Conservation (phyloP, 2,888 invertebrate species). For the Caenorhabditis zanzibari region DNA sequence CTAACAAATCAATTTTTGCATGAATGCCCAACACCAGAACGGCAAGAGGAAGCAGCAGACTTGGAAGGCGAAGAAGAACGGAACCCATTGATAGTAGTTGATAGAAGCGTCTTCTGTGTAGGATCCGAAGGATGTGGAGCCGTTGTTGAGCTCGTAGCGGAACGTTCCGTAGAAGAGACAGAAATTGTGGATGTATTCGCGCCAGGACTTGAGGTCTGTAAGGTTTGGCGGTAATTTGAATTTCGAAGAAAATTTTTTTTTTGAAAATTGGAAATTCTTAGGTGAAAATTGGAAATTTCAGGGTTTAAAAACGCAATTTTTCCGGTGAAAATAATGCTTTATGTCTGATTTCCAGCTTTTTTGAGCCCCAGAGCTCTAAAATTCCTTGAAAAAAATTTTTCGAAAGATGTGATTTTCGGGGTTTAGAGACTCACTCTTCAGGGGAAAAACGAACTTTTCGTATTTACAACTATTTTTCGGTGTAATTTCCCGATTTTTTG, state of each 20-base stretch:
- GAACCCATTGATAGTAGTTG: constrained; percentile 69
- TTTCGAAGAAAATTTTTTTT: too few species aligned
- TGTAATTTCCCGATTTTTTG: too few species aligned
- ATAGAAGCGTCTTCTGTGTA: constrained; percentile 39
- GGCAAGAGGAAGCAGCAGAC: constrained; percentile 63
- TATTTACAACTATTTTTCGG: too few species aligned
- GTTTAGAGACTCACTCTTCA: too few species aligned
- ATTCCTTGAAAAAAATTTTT: not conserved
- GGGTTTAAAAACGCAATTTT: too few species aligned
- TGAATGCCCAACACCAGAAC: constrained; percentile 62
- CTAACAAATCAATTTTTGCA: constrained; percentile 58
- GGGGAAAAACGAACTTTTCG: too few species aligned
- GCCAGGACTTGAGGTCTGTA: constrained; percentile 62
- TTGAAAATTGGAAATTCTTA: too few species aligned
- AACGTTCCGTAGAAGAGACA: constrained; percentile 68
- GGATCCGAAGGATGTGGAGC: constrained; percentile 30
- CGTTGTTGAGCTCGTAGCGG: constrained; percentile 44
- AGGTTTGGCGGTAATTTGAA: too few species aligned
- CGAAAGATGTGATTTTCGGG: too few species aligned
- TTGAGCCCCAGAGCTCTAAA: too few species aligned
- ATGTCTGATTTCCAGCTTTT: too few species aligned
- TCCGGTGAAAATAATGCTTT: too few species aligned
- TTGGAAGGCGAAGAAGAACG: constrained; percentile 68
- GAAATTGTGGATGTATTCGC: constrained; percentile 58
- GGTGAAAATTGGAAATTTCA: not conserved